Evolutionary conservation across 1,140 invertebrate genomes (phyloP).

Genomic region (Caenorhabditis briggsae): DNA sequence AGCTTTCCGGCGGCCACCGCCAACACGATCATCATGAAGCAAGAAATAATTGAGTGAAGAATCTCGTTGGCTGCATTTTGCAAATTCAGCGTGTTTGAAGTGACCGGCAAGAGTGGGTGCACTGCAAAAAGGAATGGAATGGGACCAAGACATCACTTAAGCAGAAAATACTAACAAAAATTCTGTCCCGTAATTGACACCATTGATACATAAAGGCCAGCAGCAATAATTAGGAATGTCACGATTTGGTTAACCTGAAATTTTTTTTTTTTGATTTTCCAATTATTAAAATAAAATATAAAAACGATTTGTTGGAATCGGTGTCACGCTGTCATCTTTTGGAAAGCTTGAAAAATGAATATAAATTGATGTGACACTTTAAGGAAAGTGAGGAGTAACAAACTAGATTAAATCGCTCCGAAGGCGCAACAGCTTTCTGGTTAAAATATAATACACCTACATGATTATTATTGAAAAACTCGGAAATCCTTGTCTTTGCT

Average conservation of each 20-base stretch:
- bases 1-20: constrained; percentile 39
- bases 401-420: no score
- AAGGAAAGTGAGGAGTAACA: no score
- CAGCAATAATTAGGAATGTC: constrained; percentile 29
- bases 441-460: not conserved
- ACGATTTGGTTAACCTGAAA: constrained; percentile 34
- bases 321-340: no score
- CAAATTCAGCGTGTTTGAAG: constrained; percentile 27
- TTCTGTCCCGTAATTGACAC: constrained; percentile 46
- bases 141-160: not conserved
- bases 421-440: no score
- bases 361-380: no score
- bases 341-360: no score
- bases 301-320: no score
- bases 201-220: constrained; percentile 25
- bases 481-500: not conserved
- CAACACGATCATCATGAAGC: constrained; percentile 29
- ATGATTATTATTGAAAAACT: constrained; percentile 50
- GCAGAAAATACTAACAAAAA: constrained; percentile 17
- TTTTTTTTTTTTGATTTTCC: no score
- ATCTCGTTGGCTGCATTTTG: constrained; percentile 46
- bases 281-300: no score
- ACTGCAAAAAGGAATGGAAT: not conserved
- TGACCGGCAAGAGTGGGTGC: constrained; percentile 33
- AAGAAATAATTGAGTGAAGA: constrained; percentile 41